Evolutionary conservation across 1,140 invertebrate species (phyloP), one percentile per base, ranked within the genome.

Genomic region (Gryon sp.): DNA sequence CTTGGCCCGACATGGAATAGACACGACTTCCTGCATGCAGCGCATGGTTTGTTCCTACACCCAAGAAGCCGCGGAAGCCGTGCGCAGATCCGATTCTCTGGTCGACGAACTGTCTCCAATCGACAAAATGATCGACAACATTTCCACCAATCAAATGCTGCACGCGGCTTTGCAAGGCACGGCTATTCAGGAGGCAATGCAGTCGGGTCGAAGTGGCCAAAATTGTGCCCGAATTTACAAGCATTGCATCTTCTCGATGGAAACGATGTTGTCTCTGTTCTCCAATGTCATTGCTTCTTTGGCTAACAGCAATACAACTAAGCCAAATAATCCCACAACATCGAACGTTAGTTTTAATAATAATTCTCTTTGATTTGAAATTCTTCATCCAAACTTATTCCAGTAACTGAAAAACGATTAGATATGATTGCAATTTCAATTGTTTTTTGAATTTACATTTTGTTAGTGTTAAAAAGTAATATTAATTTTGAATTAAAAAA

Each of bases 11-110:
- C 91, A 95, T 70, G 93, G 95, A 59, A 93, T 96, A 16, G 94
- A 96, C 80, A 94, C 94, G 0, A 92, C 92, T 0, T 92, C 92
- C 5, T 96, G 95, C 79, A 92, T 94, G 90, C 94, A 95, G 84
- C 90, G 94, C 32, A 90, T 94, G 3, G 90, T 94, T 8, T 96
- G 95, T 70, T 92, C 92, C 1, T 94, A 94, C 79, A 90, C 95
- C 1, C 92, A 93, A 62, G 90, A 92, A 14, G 92, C 93, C 0
- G 90, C 83, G 0, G 60, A 82, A 19, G 74, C 83, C 0, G 41
- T 86, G 9, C 74, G 48, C 0, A 68, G 76, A 12, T 79, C 74
- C 0, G 78, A 81, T n/a, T 72, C 46, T 43, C 45, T 90, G 26
- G 90, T 90, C 26, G 90, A 91, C 41, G 92, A 92, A 0, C 90